Evolutionary conservation across 2,888 invertebrate genomes (phyloP).

Genomic region (Phlogophora meticulosa): DNA sequence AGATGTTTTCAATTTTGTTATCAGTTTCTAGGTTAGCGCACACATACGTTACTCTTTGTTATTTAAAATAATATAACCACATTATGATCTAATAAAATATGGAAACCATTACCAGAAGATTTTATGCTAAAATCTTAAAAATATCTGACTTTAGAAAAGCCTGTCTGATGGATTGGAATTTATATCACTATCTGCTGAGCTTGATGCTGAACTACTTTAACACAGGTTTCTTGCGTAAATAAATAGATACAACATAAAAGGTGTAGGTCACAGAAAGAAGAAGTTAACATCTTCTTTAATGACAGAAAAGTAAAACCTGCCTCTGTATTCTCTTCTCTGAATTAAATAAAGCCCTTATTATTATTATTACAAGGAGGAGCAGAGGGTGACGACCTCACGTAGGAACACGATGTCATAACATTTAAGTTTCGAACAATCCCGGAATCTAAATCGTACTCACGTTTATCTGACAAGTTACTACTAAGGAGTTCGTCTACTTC

Average conservation of each 20-base stretch:
- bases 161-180: not conserved
- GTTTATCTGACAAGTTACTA: constrained; percentile 39
- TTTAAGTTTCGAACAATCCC: constrained; percentile 36
- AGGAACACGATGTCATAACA: constrained; percentile 37
- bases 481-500: constrained; percentile 43
- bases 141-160: not conserved
- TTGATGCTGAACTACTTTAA: not conserved
- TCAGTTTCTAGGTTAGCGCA: constrained; percentile 57
- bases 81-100: constrained; percentile 23
- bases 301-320: not conserved
- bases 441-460: constrained; percentile 33
- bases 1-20: constrained; percentile 38
- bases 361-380: not conserved
- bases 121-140: not conserved
- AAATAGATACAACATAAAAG: not conserved
- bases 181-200: not conserved
- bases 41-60: constrained; percentile 34
- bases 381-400: constrained; percentile 33
- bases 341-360: not conserved
- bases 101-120: not conserved
- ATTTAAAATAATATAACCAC: constrained; percentile 17
- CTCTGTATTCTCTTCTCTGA: not conserved
- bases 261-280: not conserved
- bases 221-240: not conserved
- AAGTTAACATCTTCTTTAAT: not conserved